phyloP scores from a whole-genome alignment of 2,888 invertebrate species.

The Polyommatus icarus region DNA sequence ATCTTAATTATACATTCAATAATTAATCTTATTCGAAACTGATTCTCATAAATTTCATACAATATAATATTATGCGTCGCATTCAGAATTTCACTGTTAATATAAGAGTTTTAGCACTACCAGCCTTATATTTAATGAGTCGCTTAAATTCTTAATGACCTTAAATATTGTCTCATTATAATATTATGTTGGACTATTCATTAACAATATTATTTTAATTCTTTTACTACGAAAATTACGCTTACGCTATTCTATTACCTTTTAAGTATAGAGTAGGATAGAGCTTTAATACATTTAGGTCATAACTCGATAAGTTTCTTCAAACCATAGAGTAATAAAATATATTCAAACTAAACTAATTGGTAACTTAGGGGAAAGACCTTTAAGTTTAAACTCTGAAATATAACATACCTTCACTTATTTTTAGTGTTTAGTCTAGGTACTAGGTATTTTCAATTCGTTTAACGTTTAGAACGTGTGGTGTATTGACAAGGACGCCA shows the following conservation, averaged over 20 bases:
- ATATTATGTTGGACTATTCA: neutral
- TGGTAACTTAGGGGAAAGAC: neutral
- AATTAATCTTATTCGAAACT: slow-evolving; percentile 43
- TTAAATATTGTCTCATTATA: neutral
- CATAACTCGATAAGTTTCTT: too few relatives aligned
- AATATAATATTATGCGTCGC: neutral
- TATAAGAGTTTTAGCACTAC: neutral
- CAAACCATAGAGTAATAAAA: too few relatives aligned
- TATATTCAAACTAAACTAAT: neutral
- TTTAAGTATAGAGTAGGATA: too few relatives aligned
- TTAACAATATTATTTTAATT: too few relatives aligned
- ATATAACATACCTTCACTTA: neutral
- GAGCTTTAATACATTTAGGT: too few relatives aligned
- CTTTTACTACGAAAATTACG: too few relatives aligned
- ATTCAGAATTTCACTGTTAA: neutral
- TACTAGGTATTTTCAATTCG: slow-evolving; percentile 26
- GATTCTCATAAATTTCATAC: slow-evolving; percentile 19
- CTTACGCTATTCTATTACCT: too few relatives aligned
- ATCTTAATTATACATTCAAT: slow-evolving; percentile 33
- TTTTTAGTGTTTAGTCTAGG: neutral
- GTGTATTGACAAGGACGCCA: slow-evolving; percentile 30
- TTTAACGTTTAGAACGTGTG: slow-evolving; percentile 25
- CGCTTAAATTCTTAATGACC: neutral
- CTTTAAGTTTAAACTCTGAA: too few relatives aligned
- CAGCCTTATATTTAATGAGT: neutral